phyloP scores from a whole-genome alignment of 1,140 invertebrate genomes.

The Atta colombica region DNA sequence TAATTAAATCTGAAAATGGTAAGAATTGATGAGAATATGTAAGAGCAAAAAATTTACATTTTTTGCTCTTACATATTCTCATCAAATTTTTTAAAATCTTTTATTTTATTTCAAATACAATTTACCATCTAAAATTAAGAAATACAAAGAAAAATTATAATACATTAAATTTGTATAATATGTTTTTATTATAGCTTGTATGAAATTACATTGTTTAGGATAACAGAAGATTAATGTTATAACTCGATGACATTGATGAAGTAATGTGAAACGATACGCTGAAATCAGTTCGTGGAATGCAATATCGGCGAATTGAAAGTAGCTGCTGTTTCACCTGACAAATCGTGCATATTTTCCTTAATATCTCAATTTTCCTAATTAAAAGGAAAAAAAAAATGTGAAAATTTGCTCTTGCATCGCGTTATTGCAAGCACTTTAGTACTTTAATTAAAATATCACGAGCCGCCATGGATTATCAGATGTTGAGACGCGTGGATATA shows the following conservation, averaged over 20 bases:
- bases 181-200: neutral
- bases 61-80: no score
- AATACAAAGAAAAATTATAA: neutral
- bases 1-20: neutral
- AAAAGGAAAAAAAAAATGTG: neutral
- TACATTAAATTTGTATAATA: neutral
- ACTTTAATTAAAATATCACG: conserved; percentile 35
- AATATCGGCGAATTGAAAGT: conserved; percentile 25
- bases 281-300: conserved; percentile 26
- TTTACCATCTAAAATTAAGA: neutral
- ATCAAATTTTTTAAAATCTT: neutral
- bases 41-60: neutral
- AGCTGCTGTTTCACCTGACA: neutral
- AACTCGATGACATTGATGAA: neutral
- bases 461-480: neutral
- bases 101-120: neutral
- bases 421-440: neutral
- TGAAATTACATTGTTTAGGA: neutral
- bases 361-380: conserved; percentile 28
- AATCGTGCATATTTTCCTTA: neutral
- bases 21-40: neutral
- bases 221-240: neutral
- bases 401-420: neutral
- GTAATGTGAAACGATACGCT: neutral
- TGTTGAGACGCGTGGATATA: conserved; percentile 26